phyloP scores from a whole-genome alignment of 2,113 vertebrate genomes.

The Notothenia rossii region DNA sequence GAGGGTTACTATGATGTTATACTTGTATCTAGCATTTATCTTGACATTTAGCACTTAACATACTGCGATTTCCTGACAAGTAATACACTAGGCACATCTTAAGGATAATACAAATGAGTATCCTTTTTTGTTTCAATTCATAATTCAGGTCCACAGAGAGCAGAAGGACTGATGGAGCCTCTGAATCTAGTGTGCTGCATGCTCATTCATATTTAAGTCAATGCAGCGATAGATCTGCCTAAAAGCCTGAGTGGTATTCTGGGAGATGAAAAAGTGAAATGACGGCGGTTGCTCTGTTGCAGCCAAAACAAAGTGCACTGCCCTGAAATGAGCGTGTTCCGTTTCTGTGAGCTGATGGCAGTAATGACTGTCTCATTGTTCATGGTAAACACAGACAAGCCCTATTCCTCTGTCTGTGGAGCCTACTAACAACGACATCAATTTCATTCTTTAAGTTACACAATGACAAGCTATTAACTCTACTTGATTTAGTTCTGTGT shows the following conservation, averaged over 20 bases:
- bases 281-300: slow-evolving; percentile 41
- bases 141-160: slow-evolving; percentile 51
- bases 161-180: slow-evolving; percentile 40
- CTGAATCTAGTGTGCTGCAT: slow-evolving; percentile 19
- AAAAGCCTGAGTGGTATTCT: slow-evolving; percentile 54
- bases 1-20: not conserved
- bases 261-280: slow-evolving; percentile 46
- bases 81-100: slow-evolving; percentile 34
- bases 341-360: slow-evolving; percentile 27
- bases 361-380: slow-evolving; percentile 41
- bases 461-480: slow-evolving; percentile 13
- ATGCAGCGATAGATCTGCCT: slow-evolving; percentile 58
- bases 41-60: slow-evolving; percentile 31
- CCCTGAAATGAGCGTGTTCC: slow-evolving; percentile 42
- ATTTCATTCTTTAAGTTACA: slow-evolving; percentile 18
- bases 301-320: slow-evolving; percentile 43
- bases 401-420: slow-evolving; percentile 8
- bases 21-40: slow-evolving; percentile 11
- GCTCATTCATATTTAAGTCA: slow-evolving; percentile 73
- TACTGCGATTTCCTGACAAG: not conserved
- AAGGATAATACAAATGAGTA: slow-evolving; percentile 4
- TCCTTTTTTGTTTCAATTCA: slow-evolving; percentile 51
- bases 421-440: slow-evolving; percentile 14
- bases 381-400: slow-evolving; percentile 8
- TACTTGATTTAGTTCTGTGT: not conserved